Conservation (phyloP, 1,140 invertebrate species). For the Leptonema lineaticorne region DNA sequence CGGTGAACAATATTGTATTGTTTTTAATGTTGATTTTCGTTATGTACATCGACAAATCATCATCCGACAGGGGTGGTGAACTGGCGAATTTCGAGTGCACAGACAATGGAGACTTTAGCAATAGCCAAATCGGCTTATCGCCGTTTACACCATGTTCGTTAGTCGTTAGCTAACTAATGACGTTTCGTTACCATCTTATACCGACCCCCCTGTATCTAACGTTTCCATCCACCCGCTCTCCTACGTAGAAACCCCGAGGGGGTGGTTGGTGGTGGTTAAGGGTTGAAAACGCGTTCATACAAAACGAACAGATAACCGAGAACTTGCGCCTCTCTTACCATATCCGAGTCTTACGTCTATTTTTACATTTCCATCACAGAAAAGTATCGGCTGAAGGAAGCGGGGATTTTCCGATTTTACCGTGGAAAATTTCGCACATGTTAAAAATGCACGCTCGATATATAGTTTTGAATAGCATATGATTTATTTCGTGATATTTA, state of each 20-base stretch:
- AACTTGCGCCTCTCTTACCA: background rate
- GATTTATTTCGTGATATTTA: too few species aligned
- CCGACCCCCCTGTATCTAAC: too few species aligned
- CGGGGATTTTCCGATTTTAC: background rate
- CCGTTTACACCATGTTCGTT: conserved; percentile 42
- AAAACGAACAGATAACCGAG: conserved; percentile 38
- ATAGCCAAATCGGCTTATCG: conserved; percentile 37
- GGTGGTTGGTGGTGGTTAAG: background rate
- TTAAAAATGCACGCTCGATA: too few species aligned
- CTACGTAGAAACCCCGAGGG: background rate
- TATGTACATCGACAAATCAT: too few species aligned
- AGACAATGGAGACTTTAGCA: conserved; percentile 29
- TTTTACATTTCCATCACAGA: too few species aligned
- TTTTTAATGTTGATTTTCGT: too few species aligned
- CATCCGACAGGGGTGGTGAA: background rate
- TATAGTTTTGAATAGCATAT: too few species aligned
- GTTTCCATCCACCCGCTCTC: background rate
- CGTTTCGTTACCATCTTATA: conserved; percentile 30
- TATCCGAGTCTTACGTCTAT: background rate
- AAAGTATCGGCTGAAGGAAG: too few species aligned
- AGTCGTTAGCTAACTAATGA: conserved; percentile 38
- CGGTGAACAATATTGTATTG: too few species aligned
- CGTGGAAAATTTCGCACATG: too few species aligned
- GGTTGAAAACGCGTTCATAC: conserved; percentile 36
- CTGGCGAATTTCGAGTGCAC: background rate